Conservation (phyloP, 2,888 invertebrate species). For the Diplolepis rosae region DNA sequence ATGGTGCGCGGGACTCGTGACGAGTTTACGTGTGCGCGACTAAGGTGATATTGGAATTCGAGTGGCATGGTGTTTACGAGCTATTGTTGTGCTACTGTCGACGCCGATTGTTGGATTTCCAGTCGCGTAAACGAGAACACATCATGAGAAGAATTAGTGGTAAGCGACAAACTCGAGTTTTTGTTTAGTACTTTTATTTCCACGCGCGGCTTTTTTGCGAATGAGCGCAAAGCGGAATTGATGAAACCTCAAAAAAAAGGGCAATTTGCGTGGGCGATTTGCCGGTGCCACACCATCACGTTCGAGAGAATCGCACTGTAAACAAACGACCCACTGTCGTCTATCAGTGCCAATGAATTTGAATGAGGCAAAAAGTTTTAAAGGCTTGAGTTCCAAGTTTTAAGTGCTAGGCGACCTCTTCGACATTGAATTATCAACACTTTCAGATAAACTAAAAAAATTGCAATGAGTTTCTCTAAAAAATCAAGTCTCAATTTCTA, state of each 20-base stretch:
- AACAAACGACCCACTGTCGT: constrained; percentile 25
- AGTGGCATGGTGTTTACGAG: constrained; percentile 46
- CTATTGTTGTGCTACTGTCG: constrained; percentile 34
- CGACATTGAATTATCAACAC: constrained; percentile 1
- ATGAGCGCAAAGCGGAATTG: constrained; percentile 18
- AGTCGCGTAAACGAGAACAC: constrained; percentile 28
- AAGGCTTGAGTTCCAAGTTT: constrained; percentile 8
- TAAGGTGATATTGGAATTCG: constrained; percentile 44
- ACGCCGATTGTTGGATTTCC: constrained; percentile 41
- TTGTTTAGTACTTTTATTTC: not conserved
- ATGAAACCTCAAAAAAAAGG: constrained; percentile 16
- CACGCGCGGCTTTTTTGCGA: not conserved
- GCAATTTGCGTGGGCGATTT: constrained; percentile 19
- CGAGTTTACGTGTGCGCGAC: constrained; percentile 37
- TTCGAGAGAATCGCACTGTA: constrained; percentile 23
- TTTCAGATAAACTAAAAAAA: not conserved
- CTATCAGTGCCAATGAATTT: constrained; percentile 15
- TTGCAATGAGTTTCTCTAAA: not conserved
- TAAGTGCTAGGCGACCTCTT: constrained; percentile 7
- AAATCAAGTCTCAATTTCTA: too few species aligned
- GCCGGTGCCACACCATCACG: constrained; percentile 28
- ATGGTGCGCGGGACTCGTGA: constrained; percentile 39
- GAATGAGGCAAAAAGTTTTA: constrained; percentile 17
- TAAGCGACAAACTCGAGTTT: constrained; percentile 36
- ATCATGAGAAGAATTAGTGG: constrained; percentile 49